Conservation (phyloP, 2,113 vertebrate species). For the western clawed frog (Xenopus tropicalis) region DNA sequence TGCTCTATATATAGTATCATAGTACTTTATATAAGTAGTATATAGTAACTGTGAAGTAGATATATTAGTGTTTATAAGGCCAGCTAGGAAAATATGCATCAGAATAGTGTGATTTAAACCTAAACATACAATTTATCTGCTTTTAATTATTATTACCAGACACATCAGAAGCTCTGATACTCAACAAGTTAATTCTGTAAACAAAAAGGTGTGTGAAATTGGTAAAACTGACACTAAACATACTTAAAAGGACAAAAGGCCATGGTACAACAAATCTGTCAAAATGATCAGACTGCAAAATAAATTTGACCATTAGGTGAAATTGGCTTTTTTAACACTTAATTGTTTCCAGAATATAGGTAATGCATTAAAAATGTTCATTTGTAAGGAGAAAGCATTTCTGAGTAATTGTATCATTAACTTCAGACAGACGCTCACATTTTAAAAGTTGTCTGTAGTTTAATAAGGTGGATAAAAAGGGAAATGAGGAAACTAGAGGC, state of each 20-base stretch:
- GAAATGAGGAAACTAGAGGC: constrained; percentile 33
- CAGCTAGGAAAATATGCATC: too few relatives aligned
- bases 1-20: too few relatives aligned
- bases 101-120: neutral
- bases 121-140: neutral
- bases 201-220: constrained; percentile 32
- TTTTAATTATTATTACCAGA: constrained; percentile 9
- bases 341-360: constrained; percentile 40
- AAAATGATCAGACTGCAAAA: constrained; percentile 11
- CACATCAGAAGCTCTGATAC: neutral
- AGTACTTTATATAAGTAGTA: too few relatives aligned
- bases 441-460: constrained; percentile 35
- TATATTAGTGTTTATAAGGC: too few relatives aligned
- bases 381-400: constrained; percentile 36
- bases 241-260: constrained; percentile 8
- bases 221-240: constrained; percentile 1
- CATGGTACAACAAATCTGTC: constrained; percentile 25
- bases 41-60: too few relatives aligned
- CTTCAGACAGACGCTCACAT: constrained; percentile 38
- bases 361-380: constrained; percentile 42
- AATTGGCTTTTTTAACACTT: constrained; percentile 26
- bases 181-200: constrained; percentile 14
- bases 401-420: constrained; percentile 45
- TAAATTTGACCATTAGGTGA: constrained; percentile 29
- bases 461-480: constrained; percentile 39